These are phyloP conservation scores for Hemibagrus guttatus DNA, from an alignment of 2,797 vertebrate species.

Conservation along the genomic window DNA sequence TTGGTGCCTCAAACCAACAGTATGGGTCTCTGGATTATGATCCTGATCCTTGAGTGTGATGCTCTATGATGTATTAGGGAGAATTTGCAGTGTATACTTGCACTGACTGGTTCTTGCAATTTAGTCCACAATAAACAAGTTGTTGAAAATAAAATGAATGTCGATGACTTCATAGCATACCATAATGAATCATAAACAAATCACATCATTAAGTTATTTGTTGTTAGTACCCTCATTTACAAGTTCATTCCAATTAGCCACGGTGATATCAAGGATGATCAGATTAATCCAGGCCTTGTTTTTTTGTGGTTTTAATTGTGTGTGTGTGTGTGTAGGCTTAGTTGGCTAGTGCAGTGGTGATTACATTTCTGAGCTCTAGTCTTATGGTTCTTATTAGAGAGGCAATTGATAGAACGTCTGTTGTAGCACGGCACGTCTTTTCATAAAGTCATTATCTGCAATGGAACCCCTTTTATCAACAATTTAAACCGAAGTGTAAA, in stretches of 20 bases:
- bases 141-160: not conserved
- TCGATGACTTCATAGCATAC: not conserved
- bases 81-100: not conserved
- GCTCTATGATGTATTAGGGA: not conserved
- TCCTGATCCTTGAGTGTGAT: not conserved
- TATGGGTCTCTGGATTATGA: not conserved
- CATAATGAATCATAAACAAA: not conserved
- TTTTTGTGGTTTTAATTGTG: conserved; percentile 17
- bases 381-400: conserved; percentile 75
- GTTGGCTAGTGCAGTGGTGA: conserved; percentile 35
- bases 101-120: not conserved
- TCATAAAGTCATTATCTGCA: conserved; percentile 74
- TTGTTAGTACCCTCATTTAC: conserved; percentile 13
- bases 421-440: conserved; percentile 72
- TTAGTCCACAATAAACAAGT: not conserved
- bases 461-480: conserved; percentile 73
- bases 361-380: conserved; percentile 38
- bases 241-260: not conserved
- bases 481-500: conserved; percentile 80
- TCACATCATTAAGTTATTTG: not conserved
- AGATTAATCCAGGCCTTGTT: not conserved
- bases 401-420: conserved; percentile 68
- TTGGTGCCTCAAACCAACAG: not conserved
- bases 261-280: not conserved
- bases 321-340: not conserved